Percentiles rank a stretch among this genome's conserved stretches.
Conservation (phyloP, 2,888 invertebrate species). For the Eutolmus rufibarbis region DNA sequence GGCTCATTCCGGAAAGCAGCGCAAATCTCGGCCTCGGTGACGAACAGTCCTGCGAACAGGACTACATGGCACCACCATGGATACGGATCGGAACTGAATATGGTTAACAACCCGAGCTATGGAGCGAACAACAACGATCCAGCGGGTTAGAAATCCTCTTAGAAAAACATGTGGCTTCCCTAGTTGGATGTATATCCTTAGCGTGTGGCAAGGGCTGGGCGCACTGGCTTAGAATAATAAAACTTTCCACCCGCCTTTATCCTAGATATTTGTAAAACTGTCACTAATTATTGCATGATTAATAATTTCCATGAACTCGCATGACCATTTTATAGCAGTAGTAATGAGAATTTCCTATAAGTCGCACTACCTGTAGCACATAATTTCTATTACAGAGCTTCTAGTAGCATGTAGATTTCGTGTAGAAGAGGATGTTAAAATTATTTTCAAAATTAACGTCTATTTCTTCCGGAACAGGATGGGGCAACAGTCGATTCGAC, state of each 20-base stretch:
- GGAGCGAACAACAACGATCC: constrained; percentile 58
- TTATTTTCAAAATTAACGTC: neutral
- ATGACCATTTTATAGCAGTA: neutral
- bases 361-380: neutral
- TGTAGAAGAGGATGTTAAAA: neutral
- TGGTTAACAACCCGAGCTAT: constrained; percentile 62
- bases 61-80: constrained; percentile 57
- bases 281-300: neutral
- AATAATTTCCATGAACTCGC: neutral
- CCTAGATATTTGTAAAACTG: neutral
- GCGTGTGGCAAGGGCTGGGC: neutral
- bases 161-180: constrained; percentile 6
- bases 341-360: neutral
- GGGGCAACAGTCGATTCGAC: constrained; percentile 61
- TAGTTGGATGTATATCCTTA: constrained; percentile 8
- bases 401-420: neutral
- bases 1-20: constrained; percentile 51
- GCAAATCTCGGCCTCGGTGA: constrained; percentile 47
- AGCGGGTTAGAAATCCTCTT: constrained; percentile 56
- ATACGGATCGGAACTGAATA: constrained; percentile 57
- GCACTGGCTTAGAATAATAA: neutral
- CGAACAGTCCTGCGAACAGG: constrained; percentile 52
- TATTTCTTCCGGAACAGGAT: constrained; percentile 53
- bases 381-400: neutral
- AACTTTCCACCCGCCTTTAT: neutral